A percentile compares a stretch with the other conserved stretches of the same genome.
Evolutionary conservation across 2,888 invertebrate genomes (phyloP).

Genomic region (Chymomyza fuscimana): DNA sequence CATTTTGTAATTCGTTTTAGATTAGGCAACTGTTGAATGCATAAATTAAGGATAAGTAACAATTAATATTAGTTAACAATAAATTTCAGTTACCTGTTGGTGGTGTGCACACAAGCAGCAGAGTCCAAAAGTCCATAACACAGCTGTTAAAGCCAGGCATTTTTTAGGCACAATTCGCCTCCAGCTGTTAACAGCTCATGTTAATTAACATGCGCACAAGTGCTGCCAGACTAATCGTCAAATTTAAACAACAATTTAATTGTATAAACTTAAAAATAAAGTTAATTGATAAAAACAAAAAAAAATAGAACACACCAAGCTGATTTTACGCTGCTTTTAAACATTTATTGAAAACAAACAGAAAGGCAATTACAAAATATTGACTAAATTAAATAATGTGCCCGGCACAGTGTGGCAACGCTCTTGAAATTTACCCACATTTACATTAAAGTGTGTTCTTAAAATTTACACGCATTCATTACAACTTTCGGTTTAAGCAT

Average conservation of each 20-base stretch:
- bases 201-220: slow-evolving; percentile 13
- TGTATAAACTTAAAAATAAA: not conserved
- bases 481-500: not conserved
- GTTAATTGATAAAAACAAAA: not conserved
- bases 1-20: slow-evolving; percentile 55
- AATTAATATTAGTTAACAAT: slow-evolving; percentile 17
- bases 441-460: not conserved
- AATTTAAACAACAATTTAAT: not conserved
- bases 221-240: not conserved
- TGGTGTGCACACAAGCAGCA: slow-evolving; percentile 30
- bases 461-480: not conserved
- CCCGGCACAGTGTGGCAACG: not conserved
- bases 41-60: not conserved
- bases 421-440: not conserved
- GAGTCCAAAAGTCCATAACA: slow-evolving; percentile 60
- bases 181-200: not conserved
- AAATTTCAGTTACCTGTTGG: slow-evolving; percentile 14
- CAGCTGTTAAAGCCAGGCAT: slow-evolving; percentile 38
- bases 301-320: not conserved
- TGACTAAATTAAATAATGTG: not conserved
- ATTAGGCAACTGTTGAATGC: not conserved
- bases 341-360: not conserved
- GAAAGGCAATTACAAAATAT: not conserved
- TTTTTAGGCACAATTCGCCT: slow-evolving; percentile 27
- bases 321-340: not conserved